Percentiles rank a stretch among this genome's conserved stretches.
These are phyloP conservation scores for Micrastur ruficollis DNA, from an alignment of 2,797 vertebrate genomes.

Conservation along the genomic window DNA sequence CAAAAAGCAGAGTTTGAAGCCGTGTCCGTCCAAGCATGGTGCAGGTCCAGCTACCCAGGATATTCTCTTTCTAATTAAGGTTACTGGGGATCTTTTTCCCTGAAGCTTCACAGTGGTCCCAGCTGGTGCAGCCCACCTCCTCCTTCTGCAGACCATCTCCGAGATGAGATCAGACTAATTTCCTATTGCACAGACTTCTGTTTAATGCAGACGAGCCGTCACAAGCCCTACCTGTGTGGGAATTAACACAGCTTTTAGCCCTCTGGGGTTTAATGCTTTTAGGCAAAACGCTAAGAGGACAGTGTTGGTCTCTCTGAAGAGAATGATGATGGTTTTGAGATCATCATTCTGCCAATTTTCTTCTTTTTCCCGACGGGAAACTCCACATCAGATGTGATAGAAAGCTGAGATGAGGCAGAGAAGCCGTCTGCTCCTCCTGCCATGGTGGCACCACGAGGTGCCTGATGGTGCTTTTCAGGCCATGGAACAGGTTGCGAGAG, in stretches of 20 bases:
- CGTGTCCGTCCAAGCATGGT: background rate
- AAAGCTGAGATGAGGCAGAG: too few relatives aligned
- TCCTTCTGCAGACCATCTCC: background rate
- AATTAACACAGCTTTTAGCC: background rate
- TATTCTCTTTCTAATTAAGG: background rate
- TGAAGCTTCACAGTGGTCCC: background rate
- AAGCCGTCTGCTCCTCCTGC: too few relatives aligned
- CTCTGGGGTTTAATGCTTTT: background rate
- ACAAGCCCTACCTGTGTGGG: background rate
- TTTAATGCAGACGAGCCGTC: background rate
- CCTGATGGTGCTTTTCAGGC: too few relatives aligned
- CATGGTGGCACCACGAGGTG: too few relatives aligned
- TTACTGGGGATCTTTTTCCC: background rate
- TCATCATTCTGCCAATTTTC: too few relatives aligned
- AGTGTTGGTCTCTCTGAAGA: background rate
- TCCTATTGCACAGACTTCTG: background rate
- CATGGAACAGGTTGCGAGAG: too few relatives aligned
- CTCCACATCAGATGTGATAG: too few relatives aligned
- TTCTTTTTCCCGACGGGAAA: too few relatives aligned
- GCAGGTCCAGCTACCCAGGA: too few relatives aligned
- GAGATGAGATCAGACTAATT: background rate
- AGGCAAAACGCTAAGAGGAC: background rate
- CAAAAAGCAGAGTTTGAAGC: rapidly evolving
- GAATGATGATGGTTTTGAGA: background rate
- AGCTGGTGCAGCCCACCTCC: background rate